These are phyloP conservation scores for Andrena haemorrhoa DNA, from an alignment of 2,888 invertebrate genomes.

Conservation along the genomic window DNA sequence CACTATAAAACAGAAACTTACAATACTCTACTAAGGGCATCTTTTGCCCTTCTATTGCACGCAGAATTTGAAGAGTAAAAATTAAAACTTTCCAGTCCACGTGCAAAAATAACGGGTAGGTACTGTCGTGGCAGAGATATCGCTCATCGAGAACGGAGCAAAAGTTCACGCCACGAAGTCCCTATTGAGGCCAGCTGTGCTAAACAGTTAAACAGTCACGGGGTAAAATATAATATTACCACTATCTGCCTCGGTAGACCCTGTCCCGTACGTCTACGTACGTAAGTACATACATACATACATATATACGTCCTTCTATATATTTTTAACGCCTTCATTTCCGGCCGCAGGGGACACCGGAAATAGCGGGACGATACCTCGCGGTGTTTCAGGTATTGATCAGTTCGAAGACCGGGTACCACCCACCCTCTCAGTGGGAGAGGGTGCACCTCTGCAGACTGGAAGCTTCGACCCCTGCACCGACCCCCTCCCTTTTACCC, in stretches of 20 bases:
- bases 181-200: slow-evolving; percentile 64
- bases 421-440: slow-evolving; percentile 69
- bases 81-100: too few relatives aligned
- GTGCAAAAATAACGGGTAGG: background rate
- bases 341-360: slow-evolving; percentile 82
- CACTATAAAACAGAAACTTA: too few relatives aligned
- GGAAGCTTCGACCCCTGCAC: slow-evolving; percentile 67
- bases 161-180: slow-evolving; percentile 39
- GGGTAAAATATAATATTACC: slow-evolving; percentile 73
- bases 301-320: slow-evolving; percentile 69
- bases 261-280: slow-evolving; percentile 36
- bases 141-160: slow-evolving; percentile 3
- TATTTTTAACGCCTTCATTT: slow-evolving; percentile 85
- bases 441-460: slow-evolving; percentile 69
- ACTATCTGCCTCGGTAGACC: slow-evolving; percentile 62
- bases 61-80: too few relatives aligned
- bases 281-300: slow-evolving; percentile 54
- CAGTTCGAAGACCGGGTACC: slow-evolving; percentile 83
- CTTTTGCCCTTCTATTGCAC: too few relatives aligned
- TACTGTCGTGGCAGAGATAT: background rate
- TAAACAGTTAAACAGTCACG: slow-evolving; percentile 50
- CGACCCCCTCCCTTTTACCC: slow-evolving; percentile 48
- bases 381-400: slow-evolving; percentile 85
- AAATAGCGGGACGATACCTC: slow-evolving; percentile 84
- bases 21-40: too few relatives aligned